phyloP scores from a whole-genome alignment of 2,888 invertebrate species.

The Leptopterna dolabrata region DNA sequence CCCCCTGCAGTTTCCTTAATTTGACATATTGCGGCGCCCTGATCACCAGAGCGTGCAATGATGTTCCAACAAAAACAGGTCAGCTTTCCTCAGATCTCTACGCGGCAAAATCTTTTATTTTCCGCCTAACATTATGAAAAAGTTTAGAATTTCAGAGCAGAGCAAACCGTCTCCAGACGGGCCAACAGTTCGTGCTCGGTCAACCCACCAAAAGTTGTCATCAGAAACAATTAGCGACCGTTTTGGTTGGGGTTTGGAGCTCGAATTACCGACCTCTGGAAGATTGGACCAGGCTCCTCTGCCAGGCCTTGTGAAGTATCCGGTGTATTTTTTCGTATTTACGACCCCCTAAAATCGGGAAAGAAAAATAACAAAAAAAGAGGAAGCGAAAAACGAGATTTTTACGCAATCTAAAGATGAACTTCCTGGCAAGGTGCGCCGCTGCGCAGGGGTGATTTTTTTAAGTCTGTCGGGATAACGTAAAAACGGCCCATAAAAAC shows the following conservation, averaged over 20 bases:
- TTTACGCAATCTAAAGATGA: neutral
- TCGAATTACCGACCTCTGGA: neutral
- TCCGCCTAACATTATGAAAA: no score
- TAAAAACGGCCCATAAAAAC: neutral
- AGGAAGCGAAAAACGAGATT: slow-evolving; percentile 25
- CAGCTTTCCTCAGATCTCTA: neutral
- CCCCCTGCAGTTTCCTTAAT: no score
- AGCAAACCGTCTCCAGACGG: neutral
- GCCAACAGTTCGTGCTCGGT: neutral
- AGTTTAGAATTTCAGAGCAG: no score
- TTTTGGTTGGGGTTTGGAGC: neutral
- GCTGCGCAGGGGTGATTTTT: neutral
- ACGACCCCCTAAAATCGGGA: neutral
- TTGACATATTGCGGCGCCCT: neutral
- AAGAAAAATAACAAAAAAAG: neutral
- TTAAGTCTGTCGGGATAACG: neutral
- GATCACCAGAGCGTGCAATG: neutral
- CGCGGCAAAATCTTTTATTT: no score
- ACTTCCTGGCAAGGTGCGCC: slow-evolving; percentile 27
- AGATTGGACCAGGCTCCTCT: neutral
- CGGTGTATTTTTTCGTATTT: neutral
- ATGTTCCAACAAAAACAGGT: neutral
- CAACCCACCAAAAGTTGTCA: neutral
- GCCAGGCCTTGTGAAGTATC: neutral
- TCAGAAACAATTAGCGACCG: neutral